phyloP scores from a whole-genome alignment of 2,113 vertebrate species.

The Pogona vitticeps region DNA sequence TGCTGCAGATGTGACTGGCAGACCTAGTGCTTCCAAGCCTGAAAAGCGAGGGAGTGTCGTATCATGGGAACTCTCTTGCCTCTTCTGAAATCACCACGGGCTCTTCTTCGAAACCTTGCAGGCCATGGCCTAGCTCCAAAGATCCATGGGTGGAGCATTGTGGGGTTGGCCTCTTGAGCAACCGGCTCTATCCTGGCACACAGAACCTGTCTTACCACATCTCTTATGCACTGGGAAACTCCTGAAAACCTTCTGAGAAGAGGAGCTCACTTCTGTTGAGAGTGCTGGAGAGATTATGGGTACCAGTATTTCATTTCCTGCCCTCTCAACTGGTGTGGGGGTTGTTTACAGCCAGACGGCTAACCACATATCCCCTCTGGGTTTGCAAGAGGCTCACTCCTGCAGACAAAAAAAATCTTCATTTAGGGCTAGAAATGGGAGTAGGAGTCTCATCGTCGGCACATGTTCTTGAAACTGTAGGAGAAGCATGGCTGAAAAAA shows the following conservation, averaged over 20 bases:
- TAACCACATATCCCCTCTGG: background rate
- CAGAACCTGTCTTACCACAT: conserved; percentile 7
- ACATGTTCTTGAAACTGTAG: background rate
- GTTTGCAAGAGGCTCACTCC: background rate
- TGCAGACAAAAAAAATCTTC: background rate
- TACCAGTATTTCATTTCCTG: background rate
- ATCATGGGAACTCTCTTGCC: background rate
- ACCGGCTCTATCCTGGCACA: background rate
- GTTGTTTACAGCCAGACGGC: background rate
- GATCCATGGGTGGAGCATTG: background rate
- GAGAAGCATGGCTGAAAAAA: background rate
- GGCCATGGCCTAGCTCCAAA: background rate
- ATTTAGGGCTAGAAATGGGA: background rate
- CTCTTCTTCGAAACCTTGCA: background rate
- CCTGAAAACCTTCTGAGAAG: background rate
- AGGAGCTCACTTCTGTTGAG: background rate
- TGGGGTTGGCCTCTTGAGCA: background rate
- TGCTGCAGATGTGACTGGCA: background rate
- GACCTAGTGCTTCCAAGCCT: background rate
- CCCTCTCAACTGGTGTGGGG: background rate
- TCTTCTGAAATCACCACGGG: background rate
- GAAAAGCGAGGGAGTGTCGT: background rate
- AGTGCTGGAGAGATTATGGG: background rate
- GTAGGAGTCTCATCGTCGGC: background rate
- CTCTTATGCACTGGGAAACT: background rate